Evolutionary conservation across 2,888 invertebrate genomes (phyloP).

Genomic region (Ophion obscuratus): DNA sequence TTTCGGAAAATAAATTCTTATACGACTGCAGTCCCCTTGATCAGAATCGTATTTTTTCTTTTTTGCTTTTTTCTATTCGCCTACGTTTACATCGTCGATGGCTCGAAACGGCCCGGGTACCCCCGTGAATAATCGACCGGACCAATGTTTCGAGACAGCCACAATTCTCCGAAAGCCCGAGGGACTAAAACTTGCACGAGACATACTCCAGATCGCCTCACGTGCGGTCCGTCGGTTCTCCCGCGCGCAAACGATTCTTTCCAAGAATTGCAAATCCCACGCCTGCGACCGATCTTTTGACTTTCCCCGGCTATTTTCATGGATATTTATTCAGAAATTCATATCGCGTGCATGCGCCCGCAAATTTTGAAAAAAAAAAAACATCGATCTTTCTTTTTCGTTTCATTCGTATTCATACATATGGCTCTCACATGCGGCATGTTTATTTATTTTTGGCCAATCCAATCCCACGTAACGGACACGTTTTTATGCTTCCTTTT

Average conservation of each 20-base stretch:
- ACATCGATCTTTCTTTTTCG: background rate
- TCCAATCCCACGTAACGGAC: background rate
- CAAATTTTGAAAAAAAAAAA: background rate
- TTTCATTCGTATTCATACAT: conserved; percentile 7
- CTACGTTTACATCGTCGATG: background rate
- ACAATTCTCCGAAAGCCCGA: conserved; percentile 47
- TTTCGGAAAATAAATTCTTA: background rate
- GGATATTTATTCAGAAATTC: conserved; percentile 37
- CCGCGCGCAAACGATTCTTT: conserved; percentile 56
- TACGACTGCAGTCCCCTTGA: background rate
- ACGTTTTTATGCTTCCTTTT: background rate
- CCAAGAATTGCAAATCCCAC: conserved; percentile 45
- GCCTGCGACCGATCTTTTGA: background rate
- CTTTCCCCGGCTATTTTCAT: background rate
- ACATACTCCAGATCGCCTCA: conserved; percentile 24
- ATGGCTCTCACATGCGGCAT: background rate
- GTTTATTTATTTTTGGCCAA: conserved; percentile 6
- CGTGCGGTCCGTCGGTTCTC: conserved; percentile 36
- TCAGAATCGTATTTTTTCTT: background rate
- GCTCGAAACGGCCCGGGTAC: background rate
- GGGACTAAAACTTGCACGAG: conserved; percentile 26
- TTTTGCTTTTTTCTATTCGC: background rate
- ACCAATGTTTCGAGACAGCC: conserved; percentile 28
- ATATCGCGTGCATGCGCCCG: conserved; percentile 1
- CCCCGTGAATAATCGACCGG: conserved; percentile 6